Percentiles rank a stretch among this genome's conserved stretches.
phyloP scores from a whole-genome alignment of 2,888 invertebrate species.

The Acleris cristana region DNA sequence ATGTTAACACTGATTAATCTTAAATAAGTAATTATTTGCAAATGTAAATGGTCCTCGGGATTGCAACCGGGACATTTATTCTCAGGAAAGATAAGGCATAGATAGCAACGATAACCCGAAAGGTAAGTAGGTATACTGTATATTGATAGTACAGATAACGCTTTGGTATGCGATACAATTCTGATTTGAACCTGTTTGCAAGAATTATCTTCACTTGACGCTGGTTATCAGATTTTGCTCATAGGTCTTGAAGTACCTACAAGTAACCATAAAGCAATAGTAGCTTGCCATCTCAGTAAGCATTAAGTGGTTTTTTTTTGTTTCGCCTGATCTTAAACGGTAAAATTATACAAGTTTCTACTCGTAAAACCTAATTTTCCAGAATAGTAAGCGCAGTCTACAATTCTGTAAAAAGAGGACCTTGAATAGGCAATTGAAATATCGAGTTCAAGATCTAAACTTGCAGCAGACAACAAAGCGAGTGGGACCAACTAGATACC shows the following conservation, averaged over 20 bases:
- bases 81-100: conserved; percentile 14
- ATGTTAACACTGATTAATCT: not conserved
- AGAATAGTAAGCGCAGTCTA: not conserved
- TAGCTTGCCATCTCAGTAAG: too few species aligned
- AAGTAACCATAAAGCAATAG: too few species aligned
- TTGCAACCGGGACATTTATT: conserved; percentile 16
- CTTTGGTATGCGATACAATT: conserved; percentile 2
- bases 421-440: not conserved
- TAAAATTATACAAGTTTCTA: not conserved
- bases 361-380: not conserved
- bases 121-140: not conserved
- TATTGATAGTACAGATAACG: conserved; percentile 16
- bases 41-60: conserved; percentile 4
- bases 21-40: not conserved
- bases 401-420: not conserved
- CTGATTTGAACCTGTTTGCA: conserved; percentile 5
- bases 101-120: conserved; percentile 29
- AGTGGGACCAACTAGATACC: not conserved
- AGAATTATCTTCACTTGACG: conserved; percentile 8
- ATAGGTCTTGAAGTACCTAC: too few species aligned
- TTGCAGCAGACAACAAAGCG: not conserved
- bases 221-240: too few species aligned
- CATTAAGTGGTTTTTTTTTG: too few species aligned
- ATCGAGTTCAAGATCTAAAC: too few species aligned
- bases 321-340: not conserved